Conservation (phyloP, 2,113 vertebrate species). For the Genyomyrus donnyi region DNA sequence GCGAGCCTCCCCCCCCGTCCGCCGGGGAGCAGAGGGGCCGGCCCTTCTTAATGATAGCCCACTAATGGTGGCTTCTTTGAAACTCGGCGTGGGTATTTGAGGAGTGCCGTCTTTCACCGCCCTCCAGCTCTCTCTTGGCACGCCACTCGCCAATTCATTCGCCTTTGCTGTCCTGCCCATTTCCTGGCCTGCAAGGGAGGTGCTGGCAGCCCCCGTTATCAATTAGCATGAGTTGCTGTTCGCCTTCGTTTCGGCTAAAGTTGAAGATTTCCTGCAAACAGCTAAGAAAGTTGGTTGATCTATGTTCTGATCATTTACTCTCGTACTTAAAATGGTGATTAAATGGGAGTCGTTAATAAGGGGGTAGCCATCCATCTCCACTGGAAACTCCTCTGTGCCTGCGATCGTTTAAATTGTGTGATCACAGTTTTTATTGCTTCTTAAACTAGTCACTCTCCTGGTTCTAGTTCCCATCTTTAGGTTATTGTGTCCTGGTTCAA, state of each 20-base stretch:
- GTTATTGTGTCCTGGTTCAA: not conserved
- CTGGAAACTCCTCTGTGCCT: not conserved
- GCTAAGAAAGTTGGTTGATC: constrained; percentile 50
- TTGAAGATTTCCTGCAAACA: constrained; percentile 55
- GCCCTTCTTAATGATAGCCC: constrained; percentile 54
- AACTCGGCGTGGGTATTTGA: constrained; percentile 52
- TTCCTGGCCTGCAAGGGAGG: constrained; percentile 49
- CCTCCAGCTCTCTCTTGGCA: constrained; percentile 63
- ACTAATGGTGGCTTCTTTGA: constrained; percentile 62
- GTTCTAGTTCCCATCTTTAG: not conserved
- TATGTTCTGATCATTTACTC: constrained; percentile 34
- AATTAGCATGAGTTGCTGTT: constrained; percentile 29
- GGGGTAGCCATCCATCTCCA: not conserved
- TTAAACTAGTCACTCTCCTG: not conserved
- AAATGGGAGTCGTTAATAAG: not conserved
- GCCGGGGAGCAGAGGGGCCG: constrained; percentile 47
- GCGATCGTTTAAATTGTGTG: constrained; percentile 1
- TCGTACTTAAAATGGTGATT: not conserved
- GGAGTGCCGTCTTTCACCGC: constrained; percentile 60
- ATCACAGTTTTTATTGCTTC: not conserved
- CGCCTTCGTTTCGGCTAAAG: constrained; percentile 63
- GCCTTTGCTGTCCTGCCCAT: constrained; percentile 64
- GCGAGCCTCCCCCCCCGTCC: constrained; percentile 43
- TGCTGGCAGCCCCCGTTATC: constrained; percentile 42
- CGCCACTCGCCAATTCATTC: constrained; percentile 51